A percentile compares a stretch with the other conserved stretches of the same genome.
Evolutionary conservation across 2,797 vertebrate genomes (phyloP).

Genomic region (Cuniculus paca): DNA sequence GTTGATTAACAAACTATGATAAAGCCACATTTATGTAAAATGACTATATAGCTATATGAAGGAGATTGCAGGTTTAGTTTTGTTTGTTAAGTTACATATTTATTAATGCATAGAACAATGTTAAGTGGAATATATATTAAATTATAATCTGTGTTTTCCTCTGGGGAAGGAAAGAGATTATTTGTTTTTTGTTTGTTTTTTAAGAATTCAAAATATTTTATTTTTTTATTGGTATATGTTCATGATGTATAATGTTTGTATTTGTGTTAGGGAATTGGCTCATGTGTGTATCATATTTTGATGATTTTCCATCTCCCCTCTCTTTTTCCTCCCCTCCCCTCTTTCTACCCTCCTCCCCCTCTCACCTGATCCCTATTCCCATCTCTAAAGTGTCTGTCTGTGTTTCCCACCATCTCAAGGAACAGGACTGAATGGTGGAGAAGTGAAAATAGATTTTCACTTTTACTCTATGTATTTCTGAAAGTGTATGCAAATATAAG

Average conservation of each 20-base stretch:
- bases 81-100: background rate
- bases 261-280: background rate
- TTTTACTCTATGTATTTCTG: constrained; percentile 28
- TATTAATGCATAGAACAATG: background rate
- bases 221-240: background rate
- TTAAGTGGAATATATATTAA: constrained; percentile 29
- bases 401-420: background rate
- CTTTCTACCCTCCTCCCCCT: background rate
- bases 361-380: background rate
- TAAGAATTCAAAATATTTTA: background rate
- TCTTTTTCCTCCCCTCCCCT: background rate
- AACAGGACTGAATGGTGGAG: background rate
- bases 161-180: background rate
- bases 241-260: background rate
- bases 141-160: background rate
- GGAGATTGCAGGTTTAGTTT: background rate
- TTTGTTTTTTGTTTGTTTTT: background rate
- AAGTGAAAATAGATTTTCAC: constrained; percentile 41
- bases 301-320: background rate
- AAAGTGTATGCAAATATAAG: background rate
- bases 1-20: background rate
- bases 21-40: background rate
- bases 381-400: background rate
- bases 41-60: background rate
- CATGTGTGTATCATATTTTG: background rate